Conservation (phyloP, 2,888 invertebrate genomes). For the Physocephala rufipes region DNA sequence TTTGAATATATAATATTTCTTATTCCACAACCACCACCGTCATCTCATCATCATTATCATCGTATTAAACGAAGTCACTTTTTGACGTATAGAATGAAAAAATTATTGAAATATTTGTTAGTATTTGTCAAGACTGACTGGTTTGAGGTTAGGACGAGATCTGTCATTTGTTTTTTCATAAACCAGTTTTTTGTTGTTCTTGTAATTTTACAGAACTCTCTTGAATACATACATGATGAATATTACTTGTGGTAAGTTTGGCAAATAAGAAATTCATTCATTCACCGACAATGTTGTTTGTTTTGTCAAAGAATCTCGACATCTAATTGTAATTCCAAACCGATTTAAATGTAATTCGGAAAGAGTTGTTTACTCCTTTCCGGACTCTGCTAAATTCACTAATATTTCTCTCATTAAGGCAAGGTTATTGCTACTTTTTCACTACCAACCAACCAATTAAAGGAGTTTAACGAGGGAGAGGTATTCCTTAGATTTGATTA, state of each 20-base stretch:
- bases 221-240: slow-evolving; percentile 3
- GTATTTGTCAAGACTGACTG: slow-evolving; percentile 8
- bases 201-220: slow-evolving; percentile 24
- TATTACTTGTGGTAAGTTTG: slow-evolving; percentile 1
- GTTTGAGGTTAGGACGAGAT: neutral
- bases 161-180: neutral
- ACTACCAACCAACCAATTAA: too few species aligned
- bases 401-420: too few species aligned
- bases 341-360: too few species aligned
- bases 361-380: too few species aligned
- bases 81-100: slow-evolving; percentile 18
- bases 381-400: too few species aligned
- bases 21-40: neutral
- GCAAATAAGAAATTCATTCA: slow-evolving; percentile 11
- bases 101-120: slow-evolving; percentile 29
- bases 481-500: neutral
- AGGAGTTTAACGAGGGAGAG: too few species aligned
- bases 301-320: too few species aligned
- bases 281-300: neutral
- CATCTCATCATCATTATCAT: slow-evolving; percentile 1
- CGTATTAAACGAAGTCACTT: neutral
- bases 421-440: neutral
- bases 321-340: too few species aligned
- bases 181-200: slow-evolving; percentile 28
- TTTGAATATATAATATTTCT: slow-evolving; percentile 10